Evolutionary conservation across 2,888 invertebrate genomes (phyloP).

Genomic region (Himalopsyche kuldschensis): DNA sequence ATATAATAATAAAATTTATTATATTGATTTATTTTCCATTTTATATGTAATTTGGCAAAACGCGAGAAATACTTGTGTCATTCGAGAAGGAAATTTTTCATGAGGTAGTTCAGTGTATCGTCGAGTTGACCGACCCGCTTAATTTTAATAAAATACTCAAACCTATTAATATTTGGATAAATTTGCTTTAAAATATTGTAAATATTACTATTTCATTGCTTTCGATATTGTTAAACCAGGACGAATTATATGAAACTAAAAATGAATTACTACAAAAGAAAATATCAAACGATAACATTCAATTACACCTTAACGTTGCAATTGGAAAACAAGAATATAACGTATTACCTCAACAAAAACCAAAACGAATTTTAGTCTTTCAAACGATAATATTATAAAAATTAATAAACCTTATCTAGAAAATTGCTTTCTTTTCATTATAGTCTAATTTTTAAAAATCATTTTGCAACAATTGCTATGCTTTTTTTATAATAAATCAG

Average conservation of each 20-base stretch:
- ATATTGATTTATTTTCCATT: constrained; percentile 13
- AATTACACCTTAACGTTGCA: not conserved
- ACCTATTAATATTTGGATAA: not conserved
- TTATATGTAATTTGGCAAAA: constrained; percentile 30
- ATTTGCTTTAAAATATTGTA: not conserved
- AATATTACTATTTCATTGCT: not conserved
- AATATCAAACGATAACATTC: not conserved
- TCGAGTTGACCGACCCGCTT: not conserved
- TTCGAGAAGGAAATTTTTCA: constrained; percentile 7
- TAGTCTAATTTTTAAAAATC: not conserved
- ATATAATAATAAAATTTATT: constrained; percentile 26
- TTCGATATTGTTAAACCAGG: not conserved
- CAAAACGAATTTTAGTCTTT: not conserved
- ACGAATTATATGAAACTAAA: not conserved
- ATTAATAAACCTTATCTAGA: not conserved
- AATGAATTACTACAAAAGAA: not conserved
- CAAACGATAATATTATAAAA: not conserved
- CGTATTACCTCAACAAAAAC: not conserved
- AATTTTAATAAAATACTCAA: not conserved
- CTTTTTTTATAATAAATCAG: not conserved
- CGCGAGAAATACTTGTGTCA: constrained; percentile 19
- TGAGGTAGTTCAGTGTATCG: constrained; percentile 27
- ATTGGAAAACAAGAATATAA: not conserved
- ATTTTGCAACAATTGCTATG: not conserved
- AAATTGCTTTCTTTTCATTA: constrained; percentile 3